phyloP scores from a whole-genome alignment of 2,113 vertebrate species.

The Triplophysa tibetana region DNA sequence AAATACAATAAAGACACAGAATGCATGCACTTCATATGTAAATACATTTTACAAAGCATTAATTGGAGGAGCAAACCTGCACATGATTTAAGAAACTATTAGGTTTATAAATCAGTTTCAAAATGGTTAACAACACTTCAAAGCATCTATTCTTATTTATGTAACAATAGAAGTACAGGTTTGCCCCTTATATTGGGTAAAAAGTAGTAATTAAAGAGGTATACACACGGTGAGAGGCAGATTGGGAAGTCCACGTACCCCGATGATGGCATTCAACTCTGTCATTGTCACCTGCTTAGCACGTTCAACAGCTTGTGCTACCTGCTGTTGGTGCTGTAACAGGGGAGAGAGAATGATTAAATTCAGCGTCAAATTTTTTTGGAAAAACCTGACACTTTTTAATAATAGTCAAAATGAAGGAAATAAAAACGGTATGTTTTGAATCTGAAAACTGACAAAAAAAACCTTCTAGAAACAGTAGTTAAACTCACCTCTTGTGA shows the following conservation, averaged over 20 bases:
- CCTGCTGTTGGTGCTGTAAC: slow-evolving; percentile 94
- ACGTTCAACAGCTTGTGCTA: slow-evolving; percentile 95
- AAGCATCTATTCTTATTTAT: not conserved
- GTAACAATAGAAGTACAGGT: slow-evolving; percentile 60
- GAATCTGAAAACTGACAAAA: slow-evolving; percentile 86
- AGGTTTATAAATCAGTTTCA: not conserved
- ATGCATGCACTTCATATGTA: not conserved
- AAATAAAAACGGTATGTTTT: slow-evolving; percentile 76
- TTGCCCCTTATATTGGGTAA: slow-evolving; percentile 69
- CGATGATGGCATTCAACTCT: slow-evolving; percentile 99
- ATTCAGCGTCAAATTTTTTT: slow-evolving; percentile 84
- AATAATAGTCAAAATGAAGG: not conserved
- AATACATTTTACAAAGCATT: slow-evolving; percentile 58
- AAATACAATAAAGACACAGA: not conserved
- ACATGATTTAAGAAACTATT: slow-evolving; percentile 37
- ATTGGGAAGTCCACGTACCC: slow-evolving; percentile 99
- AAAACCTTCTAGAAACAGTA: no score
- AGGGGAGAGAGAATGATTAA: slow-evolving; percentile 61
- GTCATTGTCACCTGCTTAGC: slow-evolving; percentile 99
- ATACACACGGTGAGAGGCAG: slow-evolving; percentile 94
- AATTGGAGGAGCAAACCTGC: slow-evolving; percentile 68
- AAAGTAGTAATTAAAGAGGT: slow-evolving; percentile 76
- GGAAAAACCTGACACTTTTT: slow-evolving; percentile 96
- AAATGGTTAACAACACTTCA: not conserved
- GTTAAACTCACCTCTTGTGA: slow-evolving; percentile 95